A percentile compares a stretch with the other conserved stretches of the same genome.
Conservation (phyloP, 2,113 vertebrate genomes). For the Laterallus jamaicensis region DNA sequence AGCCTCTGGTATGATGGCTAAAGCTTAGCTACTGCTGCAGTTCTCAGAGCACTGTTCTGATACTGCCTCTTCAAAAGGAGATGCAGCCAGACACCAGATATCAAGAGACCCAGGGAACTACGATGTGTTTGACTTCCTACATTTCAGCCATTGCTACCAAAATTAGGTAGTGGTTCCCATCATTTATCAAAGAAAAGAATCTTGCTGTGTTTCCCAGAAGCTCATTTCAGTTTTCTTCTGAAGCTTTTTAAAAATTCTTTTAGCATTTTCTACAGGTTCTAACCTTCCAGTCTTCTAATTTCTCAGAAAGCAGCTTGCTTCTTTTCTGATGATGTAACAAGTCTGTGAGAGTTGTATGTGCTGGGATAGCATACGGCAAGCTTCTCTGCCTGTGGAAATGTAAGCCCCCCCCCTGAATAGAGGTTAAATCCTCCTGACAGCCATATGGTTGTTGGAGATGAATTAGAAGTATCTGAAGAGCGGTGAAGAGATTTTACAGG, state of each 20-base stretch:
- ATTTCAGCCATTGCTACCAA: neutral
- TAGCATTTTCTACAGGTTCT: neutral
- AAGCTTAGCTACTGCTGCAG: neutral
- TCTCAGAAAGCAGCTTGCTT: neutral
- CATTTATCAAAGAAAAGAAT: neutral
- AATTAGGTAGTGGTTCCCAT: neutral
- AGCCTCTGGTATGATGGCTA: neutral
- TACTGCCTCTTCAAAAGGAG: neutral
- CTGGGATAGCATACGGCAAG: neutral
- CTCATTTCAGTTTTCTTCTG: neutral
- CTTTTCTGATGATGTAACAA: neutral
- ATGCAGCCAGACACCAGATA: neutral
- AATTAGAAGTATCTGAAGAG: constrained; percentile 7
- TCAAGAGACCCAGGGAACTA: neutral
- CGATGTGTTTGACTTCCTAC: neutral
- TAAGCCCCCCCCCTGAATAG: neutral
- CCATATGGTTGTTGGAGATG: neutral
- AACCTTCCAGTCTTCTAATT: neutral
- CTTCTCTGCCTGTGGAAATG: neutral
- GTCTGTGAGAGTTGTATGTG: neutral
- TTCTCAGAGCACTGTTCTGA: neutral
- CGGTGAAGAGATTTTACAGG: neutral
- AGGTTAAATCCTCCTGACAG: constrained; percentile 30
- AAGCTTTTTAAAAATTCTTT: neutral
- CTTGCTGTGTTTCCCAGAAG: neutral